Conservation (phyloP, 2,797 vertebrate species). For the Megaceryle alcyon region DNA sequence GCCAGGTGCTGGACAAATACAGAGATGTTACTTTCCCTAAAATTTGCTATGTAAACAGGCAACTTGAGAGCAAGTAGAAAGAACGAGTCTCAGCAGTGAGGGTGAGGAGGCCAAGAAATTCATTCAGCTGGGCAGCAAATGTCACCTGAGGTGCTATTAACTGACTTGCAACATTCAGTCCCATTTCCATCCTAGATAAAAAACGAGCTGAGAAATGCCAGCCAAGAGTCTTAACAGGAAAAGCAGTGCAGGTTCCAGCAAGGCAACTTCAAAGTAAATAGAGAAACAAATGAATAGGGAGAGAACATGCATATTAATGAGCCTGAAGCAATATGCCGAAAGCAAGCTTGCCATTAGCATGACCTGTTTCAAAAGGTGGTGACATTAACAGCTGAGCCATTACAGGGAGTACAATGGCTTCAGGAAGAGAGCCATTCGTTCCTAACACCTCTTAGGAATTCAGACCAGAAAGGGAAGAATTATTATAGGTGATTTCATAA, state of each 20-base stretch:
- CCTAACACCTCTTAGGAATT: slow-evolving; percentile 48
- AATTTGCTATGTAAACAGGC: not conserved
- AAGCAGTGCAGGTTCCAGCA: slow-evolving; percentile 23
- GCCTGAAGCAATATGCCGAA: slow-evolving; percentile 11
- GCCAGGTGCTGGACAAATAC: not conserved
- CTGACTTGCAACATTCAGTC: not conserved
- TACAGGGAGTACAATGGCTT: not conserved
- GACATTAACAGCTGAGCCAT: slow-evolving; percentile 50
- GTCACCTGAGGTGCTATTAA: slow-evolving; percentile 13
- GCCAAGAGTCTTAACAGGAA: slow-evolving; percentile 52
- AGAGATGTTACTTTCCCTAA: slow-evolving; percentile 1
- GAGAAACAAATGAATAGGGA: slow-evolving; percentile 46
- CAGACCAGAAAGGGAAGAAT: slow-evolving; percentile 36
- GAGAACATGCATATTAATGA: slow-evolving; percentile 62
- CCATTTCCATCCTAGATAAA: slow-evolving; percentile 16
- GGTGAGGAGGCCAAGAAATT: slow-evolving; percentile 12
- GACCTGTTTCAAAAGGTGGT: slow-evolving; percentile 49
- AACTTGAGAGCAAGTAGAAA: not conserved
- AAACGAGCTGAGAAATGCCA: slow-evolving; percentile 48
- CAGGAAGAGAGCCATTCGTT: not conserved
- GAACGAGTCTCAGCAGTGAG: not conserved
- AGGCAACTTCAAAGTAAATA: slow-evolving; percentile 68
- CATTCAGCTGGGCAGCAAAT: slow-evolving; percentile 17
- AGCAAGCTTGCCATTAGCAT: slow-evolving; percentile 60
- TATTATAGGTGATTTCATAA: slow-evolving; percentile 30